phyloP scores from a whole-genome alignment of 2,797 vertebrate genomes.

The Pipistrellus pygmaeus region DNA sequence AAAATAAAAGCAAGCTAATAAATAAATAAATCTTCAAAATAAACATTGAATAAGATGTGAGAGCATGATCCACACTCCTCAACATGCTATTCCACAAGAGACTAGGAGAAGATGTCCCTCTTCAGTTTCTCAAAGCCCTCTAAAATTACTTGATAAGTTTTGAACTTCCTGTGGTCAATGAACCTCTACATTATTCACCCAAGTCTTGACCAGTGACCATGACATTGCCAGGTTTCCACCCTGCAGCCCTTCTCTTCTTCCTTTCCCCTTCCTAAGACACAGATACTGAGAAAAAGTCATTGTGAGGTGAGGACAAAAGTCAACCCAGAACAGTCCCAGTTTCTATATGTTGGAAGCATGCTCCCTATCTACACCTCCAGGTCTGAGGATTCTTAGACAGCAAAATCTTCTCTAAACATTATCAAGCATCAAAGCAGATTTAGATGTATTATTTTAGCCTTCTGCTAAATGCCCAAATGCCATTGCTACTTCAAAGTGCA shows the following conservation, averaged over 20 bases:
- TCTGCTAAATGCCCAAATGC: neutral
- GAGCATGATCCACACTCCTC: neutral
- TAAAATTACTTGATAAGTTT: neutral
- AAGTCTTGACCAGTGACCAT: neutral
- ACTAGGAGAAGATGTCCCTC: neutral
- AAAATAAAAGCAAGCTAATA: too few relatives aligned
- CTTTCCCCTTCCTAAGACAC: neutral
- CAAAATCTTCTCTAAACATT: neutral
- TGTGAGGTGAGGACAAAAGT: neutral
- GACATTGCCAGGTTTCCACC: neutral
- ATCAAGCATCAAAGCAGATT: neutral
- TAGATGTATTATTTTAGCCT: neutral
- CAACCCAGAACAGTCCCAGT: neutral
- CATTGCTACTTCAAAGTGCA: neutral
- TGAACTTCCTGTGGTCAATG: neutral
- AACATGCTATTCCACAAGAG: fast-evolving
- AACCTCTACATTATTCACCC: neutral
- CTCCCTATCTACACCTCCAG: neutral
- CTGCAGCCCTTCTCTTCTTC: neutral
- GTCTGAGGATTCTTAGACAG: neutral
- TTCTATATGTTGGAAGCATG: neutral
- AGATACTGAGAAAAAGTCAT: neutral
- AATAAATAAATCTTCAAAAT: neutral
- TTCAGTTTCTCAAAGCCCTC: neutral
- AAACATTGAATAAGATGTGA: neutral